Conservation (phyloP, 35 echinoderm and acorn worm genomes). For the Hemicentrotus pulcherrimus region DNA sequence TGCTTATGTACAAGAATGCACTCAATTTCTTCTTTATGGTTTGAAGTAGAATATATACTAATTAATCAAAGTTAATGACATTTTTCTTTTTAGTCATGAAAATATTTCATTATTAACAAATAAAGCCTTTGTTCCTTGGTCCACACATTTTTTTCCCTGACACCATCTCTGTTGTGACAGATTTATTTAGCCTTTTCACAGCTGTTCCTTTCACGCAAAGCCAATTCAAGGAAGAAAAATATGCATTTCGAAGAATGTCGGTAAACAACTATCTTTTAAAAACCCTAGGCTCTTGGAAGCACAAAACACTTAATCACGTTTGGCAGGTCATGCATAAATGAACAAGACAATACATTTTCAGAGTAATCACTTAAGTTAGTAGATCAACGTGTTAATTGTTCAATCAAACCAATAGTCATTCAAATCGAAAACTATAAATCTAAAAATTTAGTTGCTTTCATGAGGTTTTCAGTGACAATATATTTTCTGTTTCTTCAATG, state of each 20-base stretch:
- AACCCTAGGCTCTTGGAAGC: neutral
- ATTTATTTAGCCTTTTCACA: neutral
- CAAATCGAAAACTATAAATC: neutral
- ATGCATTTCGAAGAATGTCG: neutral
- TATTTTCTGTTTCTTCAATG: neutral
- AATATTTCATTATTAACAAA: too few relatives aligned
- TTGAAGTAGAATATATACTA: neutral
- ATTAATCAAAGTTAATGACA: neutral
- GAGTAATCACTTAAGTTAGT: neutral
- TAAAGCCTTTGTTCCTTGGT: too few relatives aligned
- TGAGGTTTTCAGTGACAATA: neutral
- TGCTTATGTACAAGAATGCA: neutral
- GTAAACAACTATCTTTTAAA: neutral
- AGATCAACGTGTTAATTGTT: neutral
- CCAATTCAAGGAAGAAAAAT: neutral
- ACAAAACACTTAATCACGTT: neutral
- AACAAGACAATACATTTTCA: neutral
- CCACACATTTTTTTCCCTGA: neutral
- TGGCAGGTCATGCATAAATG: neutral
- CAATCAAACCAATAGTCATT: neutral
- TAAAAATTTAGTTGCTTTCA: neutral
- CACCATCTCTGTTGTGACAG: neutral
- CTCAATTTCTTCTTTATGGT: neutral
- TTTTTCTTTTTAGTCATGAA: too few relatives aligned
- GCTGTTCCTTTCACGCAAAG: neutral